These are phyloP conservation scores for Callorhinus ursinus DNA, from an alignment of 2,113 vertebrate species.

Conservation along the genomic window DNA sequence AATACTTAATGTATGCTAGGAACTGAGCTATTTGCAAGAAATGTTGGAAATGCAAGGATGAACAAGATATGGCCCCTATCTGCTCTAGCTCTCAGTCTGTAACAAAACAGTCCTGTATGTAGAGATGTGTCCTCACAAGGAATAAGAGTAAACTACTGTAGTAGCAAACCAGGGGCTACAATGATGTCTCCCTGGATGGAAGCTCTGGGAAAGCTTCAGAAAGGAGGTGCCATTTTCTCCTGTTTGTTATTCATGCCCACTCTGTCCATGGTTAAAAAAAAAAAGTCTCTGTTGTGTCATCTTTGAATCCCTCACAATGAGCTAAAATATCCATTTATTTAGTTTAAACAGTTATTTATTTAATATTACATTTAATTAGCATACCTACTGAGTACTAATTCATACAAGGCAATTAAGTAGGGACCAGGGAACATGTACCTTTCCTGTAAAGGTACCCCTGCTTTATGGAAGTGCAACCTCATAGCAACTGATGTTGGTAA, in stretches of 20 bases:
- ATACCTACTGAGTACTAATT: not conserved
- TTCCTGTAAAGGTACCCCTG: not conserved
- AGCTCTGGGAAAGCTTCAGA: not conserved
- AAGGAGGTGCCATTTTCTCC: not conserved
- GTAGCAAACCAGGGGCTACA: not conserved
- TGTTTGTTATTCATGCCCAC: not conserved
- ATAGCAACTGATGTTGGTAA: not conserved
- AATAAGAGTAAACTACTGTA: not conserved
- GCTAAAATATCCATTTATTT: not conserved
- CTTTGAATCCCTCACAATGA: slow-evolving; percentile 6
- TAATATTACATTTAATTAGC: not conserved
- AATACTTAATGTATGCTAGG: not conserved
- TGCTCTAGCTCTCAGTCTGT: not conserved
- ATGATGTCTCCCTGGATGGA: not conserved
- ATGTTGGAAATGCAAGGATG: not conserved
- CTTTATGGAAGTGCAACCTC: not conserved
- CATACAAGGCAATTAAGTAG: not conserved
- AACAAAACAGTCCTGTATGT: not conserved
- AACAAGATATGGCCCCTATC: not conserved
- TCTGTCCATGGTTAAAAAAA: not conserved
- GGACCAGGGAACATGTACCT: not conserved
- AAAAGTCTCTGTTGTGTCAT: not conserved
- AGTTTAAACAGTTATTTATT: not conserved
- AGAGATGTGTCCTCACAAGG: not conserved
- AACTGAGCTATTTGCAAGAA: slow-evolving; percentile 5